Conservation (phyloP, 2,113 vertebrate species). For the Oenanthe oenanthe region DNA sequence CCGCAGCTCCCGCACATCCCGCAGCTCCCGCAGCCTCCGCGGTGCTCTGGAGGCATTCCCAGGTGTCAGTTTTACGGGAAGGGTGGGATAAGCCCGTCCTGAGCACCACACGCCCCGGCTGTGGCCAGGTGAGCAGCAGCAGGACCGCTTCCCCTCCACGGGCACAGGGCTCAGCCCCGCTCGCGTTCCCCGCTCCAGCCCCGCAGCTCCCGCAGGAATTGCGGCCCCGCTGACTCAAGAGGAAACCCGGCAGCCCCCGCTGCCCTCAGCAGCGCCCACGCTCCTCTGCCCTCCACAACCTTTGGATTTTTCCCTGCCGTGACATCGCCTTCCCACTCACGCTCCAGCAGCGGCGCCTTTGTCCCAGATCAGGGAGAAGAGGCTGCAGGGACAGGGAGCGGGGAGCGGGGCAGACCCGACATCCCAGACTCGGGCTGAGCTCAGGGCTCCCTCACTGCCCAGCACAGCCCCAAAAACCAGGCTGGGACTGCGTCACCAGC, state of each 20-base stretch:
- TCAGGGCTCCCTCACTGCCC: neutral
- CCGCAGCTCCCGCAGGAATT: accelerated
- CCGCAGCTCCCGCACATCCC: neutral
- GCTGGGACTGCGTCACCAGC: neutral
- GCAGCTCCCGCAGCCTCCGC: neutral
- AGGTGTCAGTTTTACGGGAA: accelerated
- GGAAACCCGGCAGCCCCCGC: neutral
- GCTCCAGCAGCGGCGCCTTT: neutral
- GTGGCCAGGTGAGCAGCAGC: accelerated
- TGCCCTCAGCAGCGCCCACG: neutral
- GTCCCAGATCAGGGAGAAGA: neutral
- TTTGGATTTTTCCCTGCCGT: neutral
- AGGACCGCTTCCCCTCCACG: accelerated
- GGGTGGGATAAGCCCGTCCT: neutral
- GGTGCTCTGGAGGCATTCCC: neutral
- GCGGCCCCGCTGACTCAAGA: accelerated
- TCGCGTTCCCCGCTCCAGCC: accelerated
- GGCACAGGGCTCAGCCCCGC: neutral
- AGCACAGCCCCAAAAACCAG: neutral
- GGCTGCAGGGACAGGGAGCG: neutral
- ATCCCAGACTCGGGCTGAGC: neutral
- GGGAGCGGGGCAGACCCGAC: neutral
- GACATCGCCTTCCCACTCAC: neutral
- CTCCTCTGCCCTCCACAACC: neutral
- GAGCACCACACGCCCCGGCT: accelerated